Base-by-base conservation (phyloP, 2,888 invertebrate genomes). In the Pteria penguin region DNA sequence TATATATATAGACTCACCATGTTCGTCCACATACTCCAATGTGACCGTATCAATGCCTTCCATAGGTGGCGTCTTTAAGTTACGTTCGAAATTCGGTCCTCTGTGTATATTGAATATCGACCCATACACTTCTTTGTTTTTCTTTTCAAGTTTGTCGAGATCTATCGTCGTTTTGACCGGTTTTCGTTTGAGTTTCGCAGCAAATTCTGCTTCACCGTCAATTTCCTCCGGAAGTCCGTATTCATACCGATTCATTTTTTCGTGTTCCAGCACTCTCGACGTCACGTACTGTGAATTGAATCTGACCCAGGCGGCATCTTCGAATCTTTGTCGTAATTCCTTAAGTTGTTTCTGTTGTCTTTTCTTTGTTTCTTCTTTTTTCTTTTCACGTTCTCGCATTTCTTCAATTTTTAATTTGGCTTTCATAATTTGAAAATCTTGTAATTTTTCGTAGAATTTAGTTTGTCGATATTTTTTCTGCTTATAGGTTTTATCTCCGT, bases 201-300 rank as follows among this genome's bases (percentile, higher is more conserved):
- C 65, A 24, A 62, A 60, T 55, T 70, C 66, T 14, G 71, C 63
- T 14, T 78, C 68, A 26, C 57, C 71, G 33, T 54, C 75, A 1
- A 79, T 58, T 18, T 83, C 82, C 54, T 85, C 86, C 3, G 89
- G 89, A n/a, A 89, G 76, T 22, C 89, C 89, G 61, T 86, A 88
- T 26, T 83, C 77, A n/a, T 83, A 69, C 1, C 88, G 79, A 65
- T 84, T 84, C 61, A 66, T 81, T 36, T 81, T 79, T 65, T 87
- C 87, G 57, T 88, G 81, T 60, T 87, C 86, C 1, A 89, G 76
- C n/a, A 87, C 83, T 24, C 87, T 82, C 65, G 84, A 81, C 36
- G 89, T 89, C 33, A 89, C 87, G 71, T 89, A 89, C 74, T 89
- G 89, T 8, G 86, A 86, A 71, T 86, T 85, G 78, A 88, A 89